Evolutionary conservation across 2,888 invertebrate species (phyloP), one percentile per base, ranked within the genome.

Genomic region (Allygus modestus): DNA sequence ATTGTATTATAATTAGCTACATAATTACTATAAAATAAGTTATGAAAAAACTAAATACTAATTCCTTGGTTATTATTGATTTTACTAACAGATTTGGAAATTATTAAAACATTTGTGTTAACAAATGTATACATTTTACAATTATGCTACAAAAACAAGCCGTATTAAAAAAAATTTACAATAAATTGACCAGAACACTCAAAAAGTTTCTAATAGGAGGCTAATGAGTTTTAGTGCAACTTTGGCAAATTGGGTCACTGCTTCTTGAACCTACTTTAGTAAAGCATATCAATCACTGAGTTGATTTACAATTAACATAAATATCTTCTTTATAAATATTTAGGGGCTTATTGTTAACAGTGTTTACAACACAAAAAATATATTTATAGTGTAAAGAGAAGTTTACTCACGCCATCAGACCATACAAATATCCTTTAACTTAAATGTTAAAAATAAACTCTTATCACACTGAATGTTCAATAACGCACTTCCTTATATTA

Each of bases 351-450:
- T 65, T 65, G 65, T 28, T 65, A 65, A 28, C 54, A 31, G 65
- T 65, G 65, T 65, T 65, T 28, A 65, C 65, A 31, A 65, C 65
- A 65, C 65, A 65, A 65, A 65, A n/a, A 65, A 28, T 65, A 65
- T 65, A 65, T 28, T 58, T 28, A 65, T 15, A 79, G 79, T 79
- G 79, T 79, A 79, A 79, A 79, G 79, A 79, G 79, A 79, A 79
- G 79, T 58, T 28, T 58, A 58, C 51, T 79, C 79, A 54, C 79
- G 46, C 79, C 51, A 58, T 26, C 33, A 54, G 79, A 79, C 79
- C 79, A 79, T 79, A 77, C 75, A 79, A 79, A 51, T 79, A 79
- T 79, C 46, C 79, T 58, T 51, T 79, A 79, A 79, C 79, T 79
- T 79, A 79, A 77, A 28, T 51, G 58, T 79, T 79, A 79, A 79